Evolutionary conservation across 2,113 vertebrate species (phyloP), one percentile per base, ranked within the genome.

Genomic region (Poecile atricapillus): DNA sequence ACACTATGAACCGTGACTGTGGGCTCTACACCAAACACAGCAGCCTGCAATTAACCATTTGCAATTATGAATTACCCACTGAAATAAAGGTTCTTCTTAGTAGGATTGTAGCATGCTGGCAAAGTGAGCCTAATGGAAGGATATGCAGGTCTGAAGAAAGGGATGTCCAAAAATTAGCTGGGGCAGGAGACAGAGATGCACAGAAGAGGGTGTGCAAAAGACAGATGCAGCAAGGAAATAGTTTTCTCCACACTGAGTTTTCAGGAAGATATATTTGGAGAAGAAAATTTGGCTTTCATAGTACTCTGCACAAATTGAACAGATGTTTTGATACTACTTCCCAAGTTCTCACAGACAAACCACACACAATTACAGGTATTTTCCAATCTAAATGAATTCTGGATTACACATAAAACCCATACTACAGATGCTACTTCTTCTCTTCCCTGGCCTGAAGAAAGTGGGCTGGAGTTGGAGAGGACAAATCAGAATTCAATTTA

Each of bases 331-430:
- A 69, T 31, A 80, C 5, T 3, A 44, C 49, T 67, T 93, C 63
- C 85, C 52, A 85, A 74, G 43, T 81, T 90, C 75, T 75, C 68
- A 49, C 1, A 73, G 39, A 63, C 71, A 96, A 90, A 62, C 33
- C 71, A 86, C 20, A 52, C 68, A 81, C 82, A 63, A 90, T 93
- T 83, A 90, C 55, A 93, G 76, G 85, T 94, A 81, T 78, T 92
- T 93, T 87, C 73, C 80, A 83, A 89, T 18, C 85, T 78, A 93
- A 93, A 87, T 70, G 4, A 88, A 83, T 39, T 81, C 86, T 70
- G 35, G 15, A 87, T 46, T 67, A 41, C 41, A 83, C 43, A 60
- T 4, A 64, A 83, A 83, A 94, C 64, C 2, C 56, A 55, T 55
- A 46, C 83, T 68, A 79, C 31, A 89, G 85, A 91, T 83, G 60